Percentiles rank a stretch among this genome's conserved stretches.
phyloP scores from a whole-genome alignment of 2,797 vertebrate species.

The Siniperca obscura region DNA sequence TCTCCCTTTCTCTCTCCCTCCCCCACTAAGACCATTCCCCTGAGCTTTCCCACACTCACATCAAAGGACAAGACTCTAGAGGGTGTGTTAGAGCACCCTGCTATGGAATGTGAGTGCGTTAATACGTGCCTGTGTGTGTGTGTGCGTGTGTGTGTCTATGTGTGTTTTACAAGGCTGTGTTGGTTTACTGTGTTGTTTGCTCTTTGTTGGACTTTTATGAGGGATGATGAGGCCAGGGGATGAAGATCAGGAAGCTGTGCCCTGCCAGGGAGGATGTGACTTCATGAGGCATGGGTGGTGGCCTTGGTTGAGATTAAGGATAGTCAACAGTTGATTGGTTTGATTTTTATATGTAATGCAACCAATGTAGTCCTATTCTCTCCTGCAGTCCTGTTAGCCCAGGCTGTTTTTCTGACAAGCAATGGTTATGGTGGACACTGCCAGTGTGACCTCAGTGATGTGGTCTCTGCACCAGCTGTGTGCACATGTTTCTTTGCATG shows the following conservation, averaged over 20 bases:
- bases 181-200: slow-evolving; percentile 79
- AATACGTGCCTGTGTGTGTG: slow-evolving; percentile 58
- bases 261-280: slow-evolving; percentile 71
- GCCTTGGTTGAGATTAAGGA: background rate
- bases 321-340: background rate
- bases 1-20: slow-evolving; percentile 23
- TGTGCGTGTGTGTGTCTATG: slow-evolving; percentile 59
- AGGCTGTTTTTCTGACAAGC: background rate
- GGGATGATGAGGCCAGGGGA: slow-evolving; percentile 71
- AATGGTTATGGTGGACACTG: slow-evolving; percentile 14
- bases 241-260: slow-evolving; percentile 59
- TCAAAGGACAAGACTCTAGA: slow-evolving; percentile 80
- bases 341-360: background rate
- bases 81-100: slow-evolving; percentile 82
- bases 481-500: slow-evolving; percentile 44
- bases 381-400: slow-evolving; percentile 15
- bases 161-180: slow-evolving; percentile 79
- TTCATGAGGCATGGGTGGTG: slow-evolving; percentile 53
- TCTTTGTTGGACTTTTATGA: slow-evolving; percentile 80
- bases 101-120: slow-evolving; percentile 82
- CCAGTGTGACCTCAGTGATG: slow-evolving; percentile 46
- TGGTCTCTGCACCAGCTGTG: slow-evolving; percentile 48
- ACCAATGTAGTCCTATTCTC: slow-evolving; percentile 1
- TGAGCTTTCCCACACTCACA: slow-evolving; percentile 86
- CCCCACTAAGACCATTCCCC: slow-evolving; percentile 77